These are phyloP conservation scores for Mus caroli DNA, from an alignment of 2,797 vertebrate species.

Conservation along the genomic window DNA sequence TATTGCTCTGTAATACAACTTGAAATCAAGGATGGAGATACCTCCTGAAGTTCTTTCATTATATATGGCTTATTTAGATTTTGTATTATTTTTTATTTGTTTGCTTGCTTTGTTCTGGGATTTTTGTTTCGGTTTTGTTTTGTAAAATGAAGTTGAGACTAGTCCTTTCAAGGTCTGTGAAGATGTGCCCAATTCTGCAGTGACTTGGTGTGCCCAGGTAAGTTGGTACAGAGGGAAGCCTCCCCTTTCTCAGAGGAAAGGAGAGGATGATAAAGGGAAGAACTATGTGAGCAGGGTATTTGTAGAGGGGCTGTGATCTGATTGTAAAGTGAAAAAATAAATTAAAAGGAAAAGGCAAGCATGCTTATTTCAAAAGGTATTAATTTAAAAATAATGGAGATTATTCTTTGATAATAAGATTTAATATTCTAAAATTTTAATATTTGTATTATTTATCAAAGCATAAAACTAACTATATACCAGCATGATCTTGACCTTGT, in stretches of 20 bases:
- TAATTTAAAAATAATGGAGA: not conserved
- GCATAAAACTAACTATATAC: conserved; percentile 36
- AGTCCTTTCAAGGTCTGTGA: not conserved
- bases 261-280: not conserved
- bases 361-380: not conserved
- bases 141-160: not conserved
- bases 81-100: not conserved
- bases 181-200: not conserved
- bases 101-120: not conserved
- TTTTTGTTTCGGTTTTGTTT: not conserved
- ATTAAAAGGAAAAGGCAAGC: not conserved
- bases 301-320: not conserved
- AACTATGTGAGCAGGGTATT: not conserved
- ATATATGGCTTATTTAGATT: not conserved
- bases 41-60: not conserved
- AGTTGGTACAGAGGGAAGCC: not conserved
- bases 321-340: not conserved
- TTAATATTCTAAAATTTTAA: not conserved
- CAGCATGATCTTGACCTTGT: conserved; percentile 45
- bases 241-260: not conserved
- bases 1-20: not conserved
- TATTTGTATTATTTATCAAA: conserved; percentile 29
- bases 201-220: not conserved
- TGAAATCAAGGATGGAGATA: not conserved
- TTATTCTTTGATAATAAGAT: conserved; percentile 37